phyloP scores from a whole-genome alignment of 2,888 invertebrate genomes.

The Ariolimax columbianus region DNA sequence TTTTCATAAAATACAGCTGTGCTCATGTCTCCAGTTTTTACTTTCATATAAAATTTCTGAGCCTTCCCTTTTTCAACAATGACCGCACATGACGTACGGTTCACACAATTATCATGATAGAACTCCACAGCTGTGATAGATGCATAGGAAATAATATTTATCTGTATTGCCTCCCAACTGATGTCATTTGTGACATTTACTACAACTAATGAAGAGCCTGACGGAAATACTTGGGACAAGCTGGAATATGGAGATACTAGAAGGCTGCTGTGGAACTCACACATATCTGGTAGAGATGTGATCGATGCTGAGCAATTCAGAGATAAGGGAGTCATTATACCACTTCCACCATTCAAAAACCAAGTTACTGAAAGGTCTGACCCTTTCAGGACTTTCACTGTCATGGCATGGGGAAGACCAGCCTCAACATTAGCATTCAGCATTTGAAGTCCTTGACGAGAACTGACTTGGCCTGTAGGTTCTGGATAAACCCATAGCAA shows the following conservation, averaged over 20 bases:
- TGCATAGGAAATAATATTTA: conserved; percentile 12
- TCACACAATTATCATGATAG: conserved; percentile 41
- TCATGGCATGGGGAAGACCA: conserved; percentile 54
- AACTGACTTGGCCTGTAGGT: neutral
- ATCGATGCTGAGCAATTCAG: conserved; percentile 55
- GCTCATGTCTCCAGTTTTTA: conserved; percentile 34
- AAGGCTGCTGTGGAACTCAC: conserved; percentile 47
- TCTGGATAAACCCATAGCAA: conserved; percentile 61
- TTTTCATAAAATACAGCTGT: conserved; percentile 14
- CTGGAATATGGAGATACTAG: conserved; percentile 50
- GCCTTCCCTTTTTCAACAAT: conserved; percentile 44
- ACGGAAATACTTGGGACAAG: conserved; percentile 43
- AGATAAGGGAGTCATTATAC: conserved; percentile 37
- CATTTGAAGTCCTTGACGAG: neutral
- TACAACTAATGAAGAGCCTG: conserved; percentile 10
- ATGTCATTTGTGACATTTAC: conserved; percentile 48
- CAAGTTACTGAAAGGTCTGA: conserved; percentile 56
- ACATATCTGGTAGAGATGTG: conserved; percentile 25
- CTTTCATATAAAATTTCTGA: conserved; percentile 32
- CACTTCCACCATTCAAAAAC: conserved; percentile 49
- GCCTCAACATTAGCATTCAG: conserved; percentile 60
- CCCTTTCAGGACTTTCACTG: conserved; percentile 58
- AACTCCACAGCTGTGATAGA: conserved; percentile 41
- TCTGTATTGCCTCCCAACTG: conserved; percentile 26
- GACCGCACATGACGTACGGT: conserved; percentile 27